These are phyloP conservation scores for Tenodera sinensis DNA, from an alignment of 2,888 invertebrate genomes.

Conservation along the genomic window DNA sequence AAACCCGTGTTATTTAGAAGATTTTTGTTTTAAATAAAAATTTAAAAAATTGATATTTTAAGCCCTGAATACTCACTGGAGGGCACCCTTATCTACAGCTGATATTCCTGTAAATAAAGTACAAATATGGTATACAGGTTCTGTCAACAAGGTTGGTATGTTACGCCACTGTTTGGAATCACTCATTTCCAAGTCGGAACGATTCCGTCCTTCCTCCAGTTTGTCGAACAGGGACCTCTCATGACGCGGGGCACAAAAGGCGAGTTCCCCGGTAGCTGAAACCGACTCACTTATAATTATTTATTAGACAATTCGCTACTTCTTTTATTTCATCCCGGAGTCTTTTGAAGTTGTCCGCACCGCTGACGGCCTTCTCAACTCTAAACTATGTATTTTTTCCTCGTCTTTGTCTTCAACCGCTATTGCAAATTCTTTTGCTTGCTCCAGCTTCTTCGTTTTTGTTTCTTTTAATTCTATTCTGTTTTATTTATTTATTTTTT, in stretches of 20 bases:
- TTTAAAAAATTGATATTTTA: too few species aligned
- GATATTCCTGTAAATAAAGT: too few species aligned
- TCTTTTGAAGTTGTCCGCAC: constrained; percentile 8
- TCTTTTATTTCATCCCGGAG: background rate
- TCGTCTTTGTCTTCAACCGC: constrained; percentile 18
- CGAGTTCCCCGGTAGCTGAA: constrained; percentile 7
- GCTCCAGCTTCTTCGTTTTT: constrained; percentile 1
- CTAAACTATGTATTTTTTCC: constrained; percentile 17
- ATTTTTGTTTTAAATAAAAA: too few species aligned
- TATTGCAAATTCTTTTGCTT: constrained; percentile 18
- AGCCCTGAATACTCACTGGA: too few species aligned
- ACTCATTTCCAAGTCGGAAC: background rate
- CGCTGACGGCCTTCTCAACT: background rate
- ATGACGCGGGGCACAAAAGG: background rate
- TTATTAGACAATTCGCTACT: constrained; percentile 13
- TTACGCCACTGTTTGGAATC: background rate
- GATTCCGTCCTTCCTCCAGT: background rate
- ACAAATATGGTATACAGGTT: too few species aligned
- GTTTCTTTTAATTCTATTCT: background rate
- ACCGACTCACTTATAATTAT: constrained; percentile 11
- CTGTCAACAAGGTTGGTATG: too few species aligned
- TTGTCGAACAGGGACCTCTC: background rate
- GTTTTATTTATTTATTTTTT: background rate
- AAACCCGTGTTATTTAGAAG: too few species aligned
- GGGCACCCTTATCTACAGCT: too few species aligned